phyloP scores from a whole-genome alignment of 2,113 vertebrate species.

The Oryzias curvinotus region DNA sequence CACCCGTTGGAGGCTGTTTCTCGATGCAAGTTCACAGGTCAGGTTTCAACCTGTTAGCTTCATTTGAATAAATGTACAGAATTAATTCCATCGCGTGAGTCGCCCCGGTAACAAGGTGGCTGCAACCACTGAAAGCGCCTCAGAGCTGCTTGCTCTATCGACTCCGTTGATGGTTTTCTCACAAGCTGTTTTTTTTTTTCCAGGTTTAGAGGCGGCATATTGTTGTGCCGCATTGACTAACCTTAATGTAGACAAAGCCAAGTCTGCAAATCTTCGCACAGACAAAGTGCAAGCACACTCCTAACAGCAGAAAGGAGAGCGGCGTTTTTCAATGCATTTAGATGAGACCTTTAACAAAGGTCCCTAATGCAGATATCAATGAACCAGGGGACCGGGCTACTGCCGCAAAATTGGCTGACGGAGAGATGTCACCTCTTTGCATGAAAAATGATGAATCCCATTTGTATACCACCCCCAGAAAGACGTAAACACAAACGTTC shows the following conservation, averaged over 20 bases:
- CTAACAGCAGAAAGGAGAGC: conserved; percentile 67
- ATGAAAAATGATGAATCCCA: conserved; percentile 83
- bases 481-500: conserved; percentile 11
- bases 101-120: conserved; percentile 8
- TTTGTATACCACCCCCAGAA: conserved; percentile 69
- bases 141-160: conserved; percentile 16
- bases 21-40: conserved; percentile 46
- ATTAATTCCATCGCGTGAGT: conserved; percentile 16
- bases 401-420: conserved; percentile 77
- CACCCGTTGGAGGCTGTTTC: conserved; percentile 53
- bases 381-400: conserved; percentile 78
- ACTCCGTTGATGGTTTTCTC: conserved; percentile 39
- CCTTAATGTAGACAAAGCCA: conserved; percentile 77
- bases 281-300: conserved; percentile 54
- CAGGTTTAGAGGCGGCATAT: conserved; percentile 64
- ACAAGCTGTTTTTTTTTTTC: conserved; percentile 15
- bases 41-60: conserved; percentile 23
- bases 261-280: conserved; percentile 74
- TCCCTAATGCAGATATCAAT: conserved; percentile 83
- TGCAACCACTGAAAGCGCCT: conserved; percentile 2
- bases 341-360: conserved; percentile 85
- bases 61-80: conserved; percentile 40
- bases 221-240: conserved; percentile 66
- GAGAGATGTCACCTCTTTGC: conserved; percentile 76
- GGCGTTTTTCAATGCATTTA: conserved; percentile 84